Percentiles rank a stretch among this genome's conserved stretches.
Conservation (phyloP, 2,113 vertebrate species). For the Galbula dea region DNA sequence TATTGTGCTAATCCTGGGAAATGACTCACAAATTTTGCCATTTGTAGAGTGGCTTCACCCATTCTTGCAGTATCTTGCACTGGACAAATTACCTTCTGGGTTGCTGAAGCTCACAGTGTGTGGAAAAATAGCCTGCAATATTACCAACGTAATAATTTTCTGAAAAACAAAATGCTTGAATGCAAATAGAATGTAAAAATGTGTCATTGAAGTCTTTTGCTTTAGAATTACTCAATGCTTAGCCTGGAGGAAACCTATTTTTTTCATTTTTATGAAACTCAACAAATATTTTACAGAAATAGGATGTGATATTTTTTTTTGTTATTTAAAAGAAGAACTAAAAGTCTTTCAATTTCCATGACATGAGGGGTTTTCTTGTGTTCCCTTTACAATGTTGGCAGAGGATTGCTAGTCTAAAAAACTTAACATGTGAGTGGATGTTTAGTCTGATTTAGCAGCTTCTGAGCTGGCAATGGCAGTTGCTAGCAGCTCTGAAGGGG, state of each 20-base stretch:
- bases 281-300: not conserved
- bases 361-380: not conserved
- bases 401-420: not conserved
- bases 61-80: not conserved
- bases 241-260: slow-evolving; percentile 17
- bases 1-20: not conserved
- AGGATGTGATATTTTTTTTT: not conserved
- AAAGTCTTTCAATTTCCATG: not conserved
- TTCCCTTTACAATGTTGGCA: not conserved
- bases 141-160: not conserved
- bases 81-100: not conserved
- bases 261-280: slow-evolving; percentile 11
- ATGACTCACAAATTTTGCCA: not conserved
- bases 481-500: not conserved
- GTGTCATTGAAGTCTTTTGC: slow-evolving; percentile 18
- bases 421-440: not conserved
- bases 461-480: not conserved
- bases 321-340: not conserved
- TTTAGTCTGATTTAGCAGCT: not conserved
- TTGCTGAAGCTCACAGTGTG: not conserved
- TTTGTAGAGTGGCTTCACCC: not conserved
- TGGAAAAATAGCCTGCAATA: not conserved
- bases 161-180: slow-evolving; percentile 17
- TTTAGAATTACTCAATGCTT: slow-evolving; percentile 4
- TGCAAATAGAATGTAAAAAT: not conserved